Evolutionary conservation across 1,140 invertebrate genomes (phyloP).

Genomic region (Ceratitis capitata): DNA sequence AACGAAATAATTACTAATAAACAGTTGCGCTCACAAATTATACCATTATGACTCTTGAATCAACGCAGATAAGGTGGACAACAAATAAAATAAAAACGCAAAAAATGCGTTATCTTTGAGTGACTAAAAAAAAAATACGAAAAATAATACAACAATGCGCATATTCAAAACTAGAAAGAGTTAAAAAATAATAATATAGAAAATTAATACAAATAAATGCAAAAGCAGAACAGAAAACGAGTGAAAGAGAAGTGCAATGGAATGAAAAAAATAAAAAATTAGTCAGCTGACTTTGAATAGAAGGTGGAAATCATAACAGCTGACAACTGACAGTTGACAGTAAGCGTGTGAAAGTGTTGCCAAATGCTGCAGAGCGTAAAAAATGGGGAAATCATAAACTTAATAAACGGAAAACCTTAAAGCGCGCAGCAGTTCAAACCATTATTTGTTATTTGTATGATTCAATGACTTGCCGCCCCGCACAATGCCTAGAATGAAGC

Average conservation of each 20-base stretch:
- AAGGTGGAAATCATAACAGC: not conserved
- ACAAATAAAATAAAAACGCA: not conserved
- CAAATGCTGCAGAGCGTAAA: not conserved
- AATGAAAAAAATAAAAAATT: not conserved
- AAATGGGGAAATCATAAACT: not conserved
- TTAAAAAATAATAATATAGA: not conserved
- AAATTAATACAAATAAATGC: not conserved
- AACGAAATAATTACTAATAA: not conserved
- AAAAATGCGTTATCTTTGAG: not conserved
- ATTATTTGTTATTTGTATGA: not conserved
- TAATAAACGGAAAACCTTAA: not conserved
- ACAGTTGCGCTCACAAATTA: not conserved
- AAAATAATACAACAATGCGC: not conserved
- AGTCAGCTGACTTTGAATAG: not conserved
- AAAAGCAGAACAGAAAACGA: too few relatives aligned
- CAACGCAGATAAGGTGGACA: not conserved
- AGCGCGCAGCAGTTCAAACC: not conserved
- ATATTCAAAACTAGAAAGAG: not conserved
- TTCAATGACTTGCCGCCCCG: not conserved
- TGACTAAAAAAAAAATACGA: not conserved
- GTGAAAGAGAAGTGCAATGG: not conserved
- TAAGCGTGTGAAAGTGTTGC: not conserved
- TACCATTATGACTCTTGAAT: not conserved
- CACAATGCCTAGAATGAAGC: not conserved
- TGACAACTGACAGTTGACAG: not conserved